Base-by-base conservation (phyloP, 1,140 invertebrate genomes). In the Drosophila sturtevanti region DNA sequence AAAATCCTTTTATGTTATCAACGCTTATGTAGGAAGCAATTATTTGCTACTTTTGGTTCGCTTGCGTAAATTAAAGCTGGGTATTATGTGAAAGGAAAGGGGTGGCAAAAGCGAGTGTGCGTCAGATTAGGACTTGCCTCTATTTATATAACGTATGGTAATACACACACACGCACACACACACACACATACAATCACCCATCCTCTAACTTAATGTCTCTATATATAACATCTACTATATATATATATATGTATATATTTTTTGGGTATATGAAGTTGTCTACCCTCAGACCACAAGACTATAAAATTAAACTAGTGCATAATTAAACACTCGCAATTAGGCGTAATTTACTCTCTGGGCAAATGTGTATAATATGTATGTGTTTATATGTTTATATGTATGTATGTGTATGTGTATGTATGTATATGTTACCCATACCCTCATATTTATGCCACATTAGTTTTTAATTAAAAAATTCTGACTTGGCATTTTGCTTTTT, bases 311-410 rank as follows among this genome's bases (percentile, higher is more conserved):
- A 90, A 90, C 82, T 90, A 90, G 89, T 90, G 81, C 89, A 90
- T 90, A 90, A 90, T 90, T 90, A 90, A 90, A 90, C 89, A 90
- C 84, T 90, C 81, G 89, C 89, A 90, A 90, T 90, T 90, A 90
- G 89, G 85, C 81, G 89, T 90, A 90, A 90, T 90, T 90, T 90
- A 89, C 82, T 90, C 81, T 71, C 74, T 76, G 77, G 72, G 76
- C 72, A 63, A 56, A 22, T 52, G n/a, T 21, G 35, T 41, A 1
- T 31, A 31, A 31, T n/a, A 6, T 6, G 27, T 31, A 7, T 31
- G 27, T n/a, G 22, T n/a, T n/a, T n/a, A n/a, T n/a, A n/a, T n/a
- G n/a, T n/a, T n/a, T n/a, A n/a, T n/a, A n/a, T 22, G 55, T 75
- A 67, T 59, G 68, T 63, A 61, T 61, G 12, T 59, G 38, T 38